Evolutionary conservation across 2,113 vertebrate genomes (phyloP), one percentile per base, ranked within the genome.

Genomic region (Cervus canadensis): DNA sequence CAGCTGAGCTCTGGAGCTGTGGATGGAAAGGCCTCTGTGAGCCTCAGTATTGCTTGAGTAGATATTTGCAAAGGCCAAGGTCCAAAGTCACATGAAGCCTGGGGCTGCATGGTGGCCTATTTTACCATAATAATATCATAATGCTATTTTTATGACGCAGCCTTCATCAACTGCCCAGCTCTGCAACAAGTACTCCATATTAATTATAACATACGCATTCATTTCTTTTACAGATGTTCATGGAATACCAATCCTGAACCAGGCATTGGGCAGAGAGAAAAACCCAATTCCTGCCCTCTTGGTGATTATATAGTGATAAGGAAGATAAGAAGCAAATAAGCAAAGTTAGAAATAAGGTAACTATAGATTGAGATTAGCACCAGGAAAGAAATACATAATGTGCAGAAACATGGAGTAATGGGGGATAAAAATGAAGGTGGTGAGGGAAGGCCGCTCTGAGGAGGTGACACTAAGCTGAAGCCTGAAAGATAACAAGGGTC

Each of bases 1-100:
- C 12, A 8, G 16, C 17, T 21, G 74, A 71, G 85, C 0, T 0
- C 23, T 8, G 14, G 67, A 16, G 71, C n/a, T 60, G 0, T 54
- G 10, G 17, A 2, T 1, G 6, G 48, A 67, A 79, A 26, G 59
- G 9, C 23, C 4, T 13, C n/a, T 28, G 19, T 4, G 12, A 48
- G 54, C n/a, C 28, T 67, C 50, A 26, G 50, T 12, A 1, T 16
- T 45, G 15, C 52, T 26, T 1, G 0, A 14, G 8, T 6, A n/a
- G 0, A 19, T 40, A 5, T 81, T 50, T 36, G 26, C 33, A 21
- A 54, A 92, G 62, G 36, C 40, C 87, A 28, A 5, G 6, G 50
- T 87, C 57, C 33, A 5, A 1, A 33, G 40, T 33, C 79, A 56
- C 56, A n/a, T 2, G 36, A 57, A n/a, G 16, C 3, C 56, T 52